Evolutionary conservation across 2,797 vertebrate species (phyloP).

Genomic region (Craterocephalus amniculus): DNA sequence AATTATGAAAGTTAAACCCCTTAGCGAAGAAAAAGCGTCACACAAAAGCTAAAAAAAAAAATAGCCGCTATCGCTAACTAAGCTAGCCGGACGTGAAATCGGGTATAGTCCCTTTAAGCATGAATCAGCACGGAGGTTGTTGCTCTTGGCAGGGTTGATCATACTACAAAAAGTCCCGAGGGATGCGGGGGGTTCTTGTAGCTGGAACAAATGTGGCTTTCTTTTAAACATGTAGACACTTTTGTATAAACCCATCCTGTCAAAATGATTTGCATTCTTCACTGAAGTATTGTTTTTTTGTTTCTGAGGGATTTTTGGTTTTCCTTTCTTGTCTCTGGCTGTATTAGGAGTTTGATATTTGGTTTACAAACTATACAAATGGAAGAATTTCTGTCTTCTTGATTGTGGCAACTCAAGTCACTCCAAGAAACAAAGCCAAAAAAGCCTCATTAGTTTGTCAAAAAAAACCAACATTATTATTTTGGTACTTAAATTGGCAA

Average conservation of each 20-base stretch:
- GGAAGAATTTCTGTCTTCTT: neutral
- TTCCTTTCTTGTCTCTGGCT: neutral
- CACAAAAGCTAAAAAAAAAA: too few species aligned
- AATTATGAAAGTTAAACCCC: too few species aligned
- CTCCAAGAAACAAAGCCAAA: neutral
- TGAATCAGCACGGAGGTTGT: constrained; percentile 9
- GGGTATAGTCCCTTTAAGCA: too few species aligned
- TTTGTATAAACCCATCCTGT: constrained; percentile 14
- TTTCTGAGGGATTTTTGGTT: too few species aligned
- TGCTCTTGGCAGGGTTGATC: constrained; percentile 37
- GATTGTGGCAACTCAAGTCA: neutral
- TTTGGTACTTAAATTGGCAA: neutral
- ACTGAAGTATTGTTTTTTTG: neutral
- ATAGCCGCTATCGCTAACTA: too few species aligned
- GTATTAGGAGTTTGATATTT: constrained; percentile 14
- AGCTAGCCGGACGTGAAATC: too few species aligned
- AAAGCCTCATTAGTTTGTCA: neutral
- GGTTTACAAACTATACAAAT: neutral
- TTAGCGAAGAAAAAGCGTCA: too few species aligned
- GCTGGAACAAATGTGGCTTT: constrained; percentile 1
- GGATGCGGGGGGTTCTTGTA: neutral
- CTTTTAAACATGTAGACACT: constrained; percentile 12
- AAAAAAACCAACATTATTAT: neutral
- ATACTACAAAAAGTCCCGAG: constrained; percentile 14
- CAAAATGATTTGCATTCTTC: constrained; percentile 13